Evolutionary conservation across 2,797 vertebrate genomes (phyloP).

Genomic region (Lithobates pipiens): DNA sequence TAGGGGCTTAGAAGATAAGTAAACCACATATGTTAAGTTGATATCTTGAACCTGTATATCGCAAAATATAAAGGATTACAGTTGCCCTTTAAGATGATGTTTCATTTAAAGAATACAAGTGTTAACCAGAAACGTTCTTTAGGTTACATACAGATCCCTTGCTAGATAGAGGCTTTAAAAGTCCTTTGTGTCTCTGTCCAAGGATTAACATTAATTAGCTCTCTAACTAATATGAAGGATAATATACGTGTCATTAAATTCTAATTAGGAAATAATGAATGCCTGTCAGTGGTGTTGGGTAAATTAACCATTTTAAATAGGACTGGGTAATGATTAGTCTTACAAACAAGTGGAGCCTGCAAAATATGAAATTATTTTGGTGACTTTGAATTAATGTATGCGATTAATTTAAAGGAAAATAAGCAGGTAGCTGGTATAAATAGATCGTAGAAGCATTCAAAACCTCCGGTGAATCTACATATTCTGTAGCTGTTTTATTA

Average conservation of each 20-base stretch:
- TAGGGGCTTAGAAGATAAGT: too few relatives aligned
- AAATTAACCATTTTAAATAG: slow-evolving; percentile 7
- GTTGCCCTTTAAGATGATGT: not conserved
- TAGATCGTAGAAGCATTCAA: too few relatives aligned
- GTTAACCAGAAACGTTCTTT: not conserved
- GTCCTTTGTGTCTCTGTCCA: slow-evolving; percentile 21
- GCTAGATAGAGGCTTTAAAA: not conserved
- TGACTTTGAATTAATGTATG: too few relatives aligned
- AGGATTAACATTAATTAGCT: slow-evolving; percentile 24
- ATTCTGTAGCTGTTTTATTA: too few relatives aligned
- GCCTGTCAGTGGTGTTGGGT: slow-evolving; percentile 1
- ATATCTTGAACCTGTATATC: too few relatives aligned
- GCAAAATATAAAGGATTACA: too few relatives aligned
- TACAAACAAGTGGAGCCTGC: not conserved
- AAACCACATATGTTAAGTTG: too few relatives aligned
- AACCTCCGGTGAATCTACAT: too few relatives aligned
- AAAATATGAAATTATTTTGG: not conserved
- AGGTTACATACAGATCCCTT: slow-evolving; percentile 3
- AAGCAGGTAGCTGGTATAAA: too few relatives aligned
- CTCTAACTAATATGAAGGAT: not conserved
- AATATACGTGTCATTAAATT: slow-evolving; percentile 8
- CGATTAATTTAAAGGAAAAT: too few relatives aligned
- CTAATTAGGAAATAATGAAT: slow-evolving; percentile 12
- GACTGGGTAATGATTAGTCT: not conserved
- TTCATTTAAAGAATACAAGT: not conserved